Conservation (phyloP, 2,797 vertebrate species). For the Urosaurus nigricauda region DNA sequence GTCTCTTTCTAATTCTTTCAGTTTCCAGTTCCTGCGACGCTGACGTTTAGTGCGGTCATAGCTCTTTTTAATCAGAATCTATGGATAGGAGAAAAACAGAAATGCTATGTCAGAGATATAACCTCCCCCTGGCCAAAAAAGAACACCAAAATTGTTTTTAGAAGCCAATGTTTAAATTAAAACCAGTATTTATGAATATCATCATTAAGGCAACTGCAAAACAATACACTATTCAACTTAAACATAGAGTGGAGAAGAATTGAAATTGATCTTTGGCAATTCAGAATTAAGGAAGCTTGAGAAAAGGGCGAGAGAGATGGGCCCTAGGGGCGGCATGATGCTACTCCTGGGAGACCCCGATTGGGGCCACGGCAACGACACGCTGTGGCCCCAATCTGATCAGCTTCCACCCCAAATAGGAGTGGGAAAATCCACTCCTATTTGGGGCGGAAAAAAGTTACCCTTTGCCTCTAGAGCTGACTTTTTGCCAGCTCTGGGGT, state of each 20-base stretch:
- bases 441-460: no score
- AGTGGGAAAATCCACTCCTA: no score
- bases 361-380: no score
- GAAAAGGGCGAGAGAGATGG: no score
- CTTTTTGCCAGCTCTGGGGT: no score
- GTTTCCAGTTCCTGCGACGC: slow-evolving; percentile 94
- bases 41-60: slow-evolving; percentile 90
- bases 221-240: not conserved
- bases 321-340: no score
- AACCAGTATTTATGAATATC: not conserved
- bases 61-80: slow-evolving; percentile 97
- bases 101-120: not conserved
- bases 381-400: no score
- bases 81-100: not conserved
- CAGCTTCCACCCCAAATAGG: no score
- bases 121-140: not conserved
- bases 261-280: not conserved
- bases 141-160: not conserved
- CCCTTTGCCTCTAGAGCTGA: no score
- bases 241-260: not conserved
- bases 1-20: slow-evolving; percentile 90
- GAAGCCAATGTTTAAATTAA: slow-evolving; percentile 3
- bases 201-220: not conserved
- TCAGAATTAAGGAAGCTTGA: not conserved
- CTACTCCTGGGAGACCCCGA: no score